Percentiles rank a stretch among this genome's conserved stretches.
These are phyloP conservation scores for Chaetodon auriga DNA, from an alignment of 2,113 vertebrate genomes.

Conservation along the genomic window DNA sequence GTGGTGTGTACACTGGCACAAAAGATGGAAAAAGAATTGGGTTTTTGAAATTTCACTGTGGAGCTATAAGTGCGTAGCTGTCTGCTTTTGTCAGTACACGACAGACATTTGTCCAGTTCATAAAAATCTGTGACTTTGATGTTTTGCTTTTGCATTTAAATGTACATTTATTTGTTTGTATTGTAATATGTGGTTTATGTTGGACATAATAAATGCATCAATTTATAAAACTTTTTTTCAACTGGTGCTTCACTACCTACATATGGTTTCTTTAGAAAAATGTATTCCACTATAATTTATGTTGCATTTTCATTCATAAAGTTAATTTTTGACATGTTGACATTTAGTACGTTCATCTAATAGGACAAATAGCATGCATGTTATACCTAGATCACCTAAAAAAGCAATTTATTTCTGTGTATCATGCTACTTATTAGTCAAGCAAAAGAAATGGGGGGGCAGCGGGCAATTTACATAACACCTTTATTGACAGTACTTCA, in stretches of 20 bases:
- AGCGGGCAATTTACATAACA: constrained; percentile 58
- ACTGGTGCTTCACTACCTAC: background rate
- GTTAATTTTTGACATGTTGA: background rate
- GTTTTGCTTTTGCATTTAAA: constrained; percentile 16
- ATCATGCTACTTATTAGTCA: constrained; percentile 11
- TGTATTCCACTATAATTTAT: background rate
- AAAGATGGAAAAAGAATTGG: constrained; percentile 6
- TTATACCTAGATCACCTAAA: no score
- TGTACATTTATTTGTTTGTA: constrained; percentile 16
- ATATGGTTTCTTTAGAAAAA: background rate
- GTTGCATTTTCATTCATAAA: background rate
- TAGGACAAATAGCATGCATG: constrained; percentile 5
- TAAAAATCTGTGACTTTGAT: background rate
- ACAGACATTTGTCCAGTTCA: background rate
- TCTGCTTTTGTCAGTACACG: background rate
- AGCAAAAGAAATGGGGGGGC: background rate
- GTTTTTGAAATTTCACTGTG: background rate
- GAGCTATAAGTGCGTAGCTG: background rate
- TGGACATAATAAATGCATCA: constrained; percentile 62
- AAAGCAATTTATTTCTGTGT: background rate
- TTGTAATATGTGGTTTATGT: constrained; percentile 30
- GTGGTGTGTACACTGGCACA: background rate
- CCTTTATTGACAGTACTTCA: constrained; percentile 80
- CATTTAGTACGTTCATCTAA: background rate
- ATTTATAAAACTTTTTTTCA: constrained; percentile 1